These are phyloP conservation scores for Sebastes umbrosus DNA, from an alignment of 2,797 vertebrate genomes.

Conservation along the genomic window DNA sequence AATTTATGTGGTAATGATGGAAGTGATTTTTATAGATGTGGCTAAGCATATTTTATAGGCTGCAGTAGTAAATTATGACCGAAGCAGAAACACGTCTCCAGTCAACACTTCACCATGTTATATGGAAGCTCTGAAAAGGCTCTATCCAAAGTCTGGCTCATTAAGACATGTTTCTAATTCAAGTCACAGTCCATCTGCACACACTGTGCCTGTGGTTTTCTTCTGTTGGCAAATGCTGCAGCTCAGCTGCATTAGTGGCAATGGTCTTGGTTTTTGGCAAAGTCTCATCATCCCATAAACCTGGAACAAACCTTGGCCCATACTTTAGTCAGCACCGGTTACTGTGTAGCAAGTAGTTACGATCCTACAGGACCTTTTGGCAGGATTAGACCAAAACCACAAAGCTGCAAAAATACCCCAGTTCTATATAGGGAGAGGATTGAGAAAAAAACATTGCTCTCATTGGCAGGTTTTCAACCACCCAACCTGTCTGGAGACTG, in stretches of 20 bases:
- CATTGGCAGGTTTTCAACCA: neutral
- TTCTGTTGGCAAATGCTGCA: slow-evolving; percentile 22
- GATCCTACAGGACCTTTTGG: neutral
- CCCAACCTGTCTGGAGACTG: neutral
- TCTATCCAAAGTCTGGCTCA: slow-evolving; percentile 21
- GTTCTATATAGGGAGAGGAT: neutral
- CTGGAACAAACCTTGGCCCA: neutral
- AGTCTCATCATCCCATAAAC: neutral
- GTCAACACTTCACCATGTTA: neutral
- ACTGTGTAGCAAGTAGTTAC: neutral
- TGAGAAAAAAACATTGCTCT: neutral
- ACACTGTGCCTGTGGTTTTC: slow-evolving; percentile 18
- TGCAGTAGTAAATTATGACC: neutral
- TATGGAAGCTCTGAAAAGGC: slow-evolving; percentile 1
- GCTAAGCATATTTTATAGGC: neutral
- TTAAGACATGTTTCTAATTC: slow-evolving; percentile 53
- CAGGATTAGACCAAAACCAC: neutral
- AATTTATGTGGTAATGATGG: neutral
- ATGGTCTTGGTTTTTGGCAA: neutral
- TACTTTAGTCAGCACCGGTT: neutral
- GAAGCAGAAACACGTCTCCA: neutral
- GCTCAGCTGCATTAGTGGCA: slow-evolving; percentile 10
- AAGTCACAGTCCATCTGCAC: slow-evolving; percentile 45
- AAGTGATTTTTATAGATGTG: neutral
- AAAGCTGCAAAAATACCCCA: neutral